Percentiles rank a stretch among this genome's conserved stretches.
Evolutionary conservation across 1,140 invertebrate genomes (phyloP).

Genomic region (Aphis gossypii): DNA sequence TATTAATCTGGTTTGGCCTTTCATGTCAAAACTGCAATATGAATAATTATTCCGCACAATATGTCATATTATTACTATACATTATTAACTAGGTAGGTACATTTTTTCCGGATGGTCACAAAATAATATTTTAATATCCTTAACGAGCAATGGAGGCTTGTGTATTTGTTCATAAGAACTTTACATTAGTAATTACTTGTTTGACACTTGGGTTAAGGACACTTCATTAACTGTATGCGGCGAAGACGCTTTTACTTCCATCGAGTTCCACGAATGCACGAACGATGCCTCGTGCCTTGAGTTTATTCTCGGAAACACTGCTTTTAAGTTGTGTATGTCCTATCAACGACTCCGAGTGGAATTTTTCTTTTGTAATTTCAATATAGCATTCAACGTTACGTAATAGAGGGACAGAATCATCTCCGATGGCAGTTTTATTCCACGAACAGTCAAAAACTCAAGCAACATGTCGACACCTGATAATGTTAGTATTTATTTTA

Average conservation of each 20-base stretch:
- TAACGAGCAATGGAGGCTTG: neutral
- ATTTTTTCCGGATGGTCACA: neutral
- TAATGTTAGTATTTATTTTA: neutral
- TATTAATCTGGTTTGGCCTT: neutral
- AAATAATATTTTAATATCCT: conserved; percentile 4
- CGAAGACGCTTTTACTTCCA: neutral
- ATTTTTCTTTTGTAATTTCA: neutral
- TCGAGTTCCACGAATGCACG: neutral
- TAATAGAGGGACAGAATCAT: neutral
- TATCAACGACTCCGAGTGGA: neutral
- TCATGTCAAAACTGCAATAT: neutral
- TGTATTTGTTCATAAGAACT: neutral
- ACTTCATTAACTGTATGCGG: neutral
- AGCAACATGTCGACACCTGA: neutral
- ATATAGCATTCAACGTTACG: neutral
- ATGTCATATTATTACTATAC: neutral
- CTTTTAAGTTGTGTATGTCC: neutral
- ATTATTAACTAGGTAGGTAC: neutral
- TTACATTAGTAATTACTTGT: neutral
- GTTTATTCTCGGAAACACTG: neutral
- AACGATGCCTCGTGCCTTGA: neutral
- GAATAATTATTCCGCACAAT: neutral
- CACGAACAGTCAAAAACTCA: neutral
- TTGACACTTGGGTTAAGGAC: neutral
- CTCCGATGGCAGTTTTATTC: neutral